Conservation (phyloP, 2,888 invertebrate genomes). For the Eudemis profundana region DNA sequence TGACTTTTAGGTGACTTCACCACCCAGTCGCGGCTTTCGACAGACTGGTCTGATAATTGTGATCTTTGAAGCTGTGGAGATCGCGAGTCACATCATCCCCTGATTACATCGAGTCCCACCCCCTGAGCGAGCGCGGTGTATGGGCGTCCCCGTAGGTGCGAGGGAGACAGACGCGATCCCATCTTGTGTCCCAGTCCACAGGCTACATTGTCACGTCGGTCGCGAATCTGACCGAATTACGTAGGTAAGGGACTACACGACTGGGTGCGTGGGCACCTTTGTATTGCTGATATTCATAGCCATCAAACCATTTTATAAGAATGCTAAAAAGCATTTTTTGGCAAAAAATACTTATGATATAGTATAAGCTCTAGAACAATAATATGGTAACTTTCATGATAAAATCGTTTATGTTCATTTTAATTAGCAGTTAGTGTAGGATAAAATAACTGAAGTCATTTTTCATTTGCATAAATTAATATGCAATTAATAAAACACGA, state of each 20-base stretch:
- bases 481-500: background rate
- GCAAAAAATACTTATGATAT: background rate
- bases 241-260: conserved; percentile 46
- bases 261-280: background rate
- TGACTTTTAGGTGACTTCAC: conserved; percentile 72
- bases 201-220: conserved; percentile 83
- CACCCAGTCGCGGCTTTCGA: conserved; percentile 80
- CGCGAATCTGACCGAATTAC: conserved; percentile 74
- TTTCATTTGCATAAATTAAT: too few relatives aligned
- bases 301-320: background rate
- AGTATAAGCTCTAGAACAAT: too few relatives aligned
- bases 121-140: conserved; percentile 68
- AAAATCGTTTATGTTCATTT: too few relatives aligned
- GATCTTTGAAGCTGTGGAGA: conserved; percentile 84
- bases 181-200: conserved; percentile 87
- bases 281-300: background rate
- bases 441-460: too few relatives aligned
- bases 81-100: conserved; percentile 85
- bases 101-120: conserved; percentile 84
- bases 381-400: too few relatives aligned
- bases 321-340: too few relatives aligned
- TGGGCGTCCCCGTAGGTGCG: conserved; percentile 49
- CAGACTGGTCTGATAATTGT: conserved; percentile 85
- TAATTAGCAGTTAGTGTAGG: too few relatives aligned
- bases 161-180: conserved; percentile 82